These are phyloP conservation scores for Argentina silus DNA, from an alignment of 2,797 vertebrate species.

Conservation along the genomic window DNA sequence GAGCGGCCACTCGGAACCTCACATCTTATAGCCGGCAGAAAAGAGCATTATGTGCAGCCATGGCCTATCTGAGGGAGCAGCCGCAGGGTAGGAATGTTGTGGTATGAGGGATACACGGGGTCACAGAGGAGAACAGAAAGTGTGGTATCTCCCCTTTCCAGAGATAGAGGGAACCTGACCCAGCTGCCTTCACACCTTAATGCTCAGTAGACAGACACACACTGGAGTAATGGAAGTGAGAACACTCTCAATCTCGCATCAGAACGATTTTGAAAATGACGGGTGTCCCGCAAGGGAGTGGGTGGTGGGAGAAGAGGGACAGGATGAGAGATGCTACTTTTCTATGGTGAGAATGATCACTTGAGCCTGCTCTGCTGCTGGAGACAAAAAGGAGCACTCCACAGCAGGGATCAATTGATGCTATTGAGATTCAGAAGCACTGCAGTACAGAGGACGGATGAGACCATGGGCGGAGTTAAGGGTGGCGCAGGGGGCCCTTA, in stretches of 20 bases:
- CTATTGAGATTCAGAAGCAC: conserved; percentile 62
- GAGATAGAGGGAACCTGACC: conserved; percentile 14
- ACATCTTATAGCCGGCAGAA: conserved; percentile 47
- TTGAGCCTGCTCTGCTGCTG: conserved; percentile 30
- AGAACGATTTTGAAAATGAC: conserved; percentile 69
- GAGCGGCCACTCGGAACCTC: conserved; percentile 48
- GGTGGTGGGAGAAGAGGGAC: conserved; percentile 58
- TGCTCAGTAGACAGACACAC: conserved; percentile 33
- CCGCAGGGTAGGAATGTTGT: not conserved
- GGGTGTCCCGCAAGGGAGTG: conserved; percentile 64
- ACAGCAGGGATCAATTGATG: conserved; percentile 54
- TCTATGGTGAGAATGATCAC: conserved; percentile 69
- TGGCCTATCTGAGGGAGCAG: conserved; percentile 38
- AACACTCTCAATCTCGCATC: conserved; percentile 28
- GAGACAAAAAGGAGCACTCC: not conserved
- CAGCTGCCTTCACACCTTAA: conserved; percentile 51
- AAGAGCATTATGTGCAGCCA: conserved; percentile 41
- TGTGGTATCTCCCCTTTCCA: no score
- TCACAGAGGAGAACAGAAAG: not conserved
- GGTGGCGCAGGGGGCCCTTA: conserved; percentile 20
- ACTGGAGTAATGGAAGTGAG: conserved; percentile 15
- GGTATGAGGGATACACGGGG: not conserved
- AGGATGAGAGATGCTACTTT: conserved; percentile 71
- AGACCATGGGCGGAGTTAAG: no score
- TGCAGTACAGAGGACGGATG: conserved; percentile 42